A percentile compares a stretch with the other conserved stretches of the same genome.
Evolutionary conservation across 2,113 vertebrate genomes (phyloP).

Genomic region (Accipiter virgatus): DNA sequence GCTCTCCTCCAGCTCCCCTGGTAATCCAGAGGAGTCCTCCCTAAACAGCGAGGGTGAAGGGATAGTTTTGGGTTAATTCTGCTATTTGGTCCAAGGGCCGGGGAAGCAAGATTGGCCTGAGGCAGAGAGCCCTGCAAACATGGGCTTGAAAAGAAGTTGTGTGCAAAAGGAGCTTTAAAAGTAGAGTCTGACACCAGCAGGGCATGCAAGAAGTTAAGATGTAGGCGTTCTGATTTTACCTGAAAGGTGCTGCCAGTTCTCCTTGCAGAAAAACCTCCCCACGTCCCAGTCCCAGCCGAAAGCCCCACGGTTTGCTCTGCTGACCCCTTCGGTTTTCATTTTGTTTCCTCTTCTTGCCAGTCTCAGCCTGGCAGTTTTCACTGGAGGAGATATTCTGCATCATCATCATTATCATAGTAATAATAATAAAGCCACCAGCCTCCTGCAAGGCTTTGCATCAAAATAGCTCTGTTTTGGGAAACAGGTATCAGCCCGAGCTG

Average conservation of each 20-base stretch:
- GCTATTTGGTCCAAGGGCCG: not conserved
- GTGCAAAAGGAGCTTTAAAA: not conserved
- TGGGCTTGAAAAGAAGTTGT: fast-evolving
- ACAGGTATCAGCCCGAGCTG: fast-evolving
- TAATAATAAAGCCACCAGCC: not conserved
- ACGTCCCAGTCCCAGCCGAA: fast-evolving
- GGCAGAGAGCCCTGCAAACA: not conserved
- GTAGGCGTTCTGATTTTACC: not conserved
- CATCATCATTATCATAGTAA: too few relatives aligned
- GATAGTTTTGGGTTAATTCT: not conserved
- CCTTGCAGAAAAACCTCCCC: not conserved
- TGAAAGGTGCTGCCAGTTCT: not conserved
- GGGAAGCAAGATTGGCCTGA: not conserved
- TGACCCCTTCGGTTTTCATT: fast-evolving
- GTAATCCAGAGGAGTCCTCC: not conserved
- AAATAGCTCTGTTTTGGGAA: not conserved
- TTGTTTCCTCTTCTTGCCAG: not conserved
- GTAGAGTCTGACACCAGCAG: fast-evolving
- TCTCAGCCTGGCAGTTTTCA: not conserved
- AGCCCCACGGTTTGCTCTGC: not conserved
- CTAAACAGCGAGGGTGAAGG: fast-evolving
- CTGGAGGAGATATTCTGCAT: not conserved
- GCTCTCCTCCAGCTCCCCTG: not conserved
- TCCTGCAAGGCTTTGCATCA: not conserved
- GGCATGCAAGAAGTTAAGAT: not conserved